Percentiles rank a stretch among this genome's conserved stretches.
phyloP scores from a whole-genome alignment of 2,797 vertebrate species.

The Manis crassicaudata region DNA sequence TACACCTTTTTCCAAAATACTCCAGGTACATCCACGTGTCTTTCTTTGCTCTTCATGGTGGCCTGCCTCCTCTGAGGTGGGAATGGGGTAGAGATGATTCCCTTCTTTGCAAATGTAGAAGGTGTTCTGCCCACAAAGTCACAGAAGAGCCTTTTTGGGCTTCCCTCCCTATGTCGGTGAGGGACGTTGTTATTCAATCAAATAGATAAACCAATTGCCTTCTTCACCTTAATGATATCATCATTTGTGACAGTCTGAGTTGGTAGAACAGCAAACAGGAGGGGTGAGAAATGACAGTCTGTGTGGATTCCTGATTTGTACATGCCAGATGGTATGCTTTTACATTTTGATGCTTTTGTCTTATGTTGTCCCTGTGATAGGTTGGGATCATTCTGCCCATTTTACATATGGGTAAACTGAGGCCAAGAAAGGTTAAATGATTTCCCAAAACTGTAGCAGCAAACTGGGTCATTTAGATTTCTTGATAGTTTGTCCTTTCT shows the following conservation, averaged over 20 bases:
- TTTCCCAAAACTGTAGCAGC: slow-evolving; percentile 34
- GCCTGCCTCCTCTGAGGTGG: slow-evolving; percentile 21
- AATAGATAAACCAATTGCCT: slow-evolving; percentile 7
- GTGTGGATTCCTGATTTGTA: slow-evolving; percentile 44
- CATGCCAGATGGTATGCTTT: slow-evolving; percentile 33
- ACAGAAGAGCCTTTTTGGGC: slow-evolving; percentile 51
- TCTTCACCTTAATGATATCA: slow-evolving; percentile 53
- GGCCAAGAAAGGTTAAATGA: not conserved
- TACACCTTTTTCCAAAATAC: slow-evolving; percentile 40
- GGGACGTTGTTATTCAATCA: slow-evolving; percentile 17
- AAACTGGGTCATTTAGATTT: slow-evolving; percentile 10
- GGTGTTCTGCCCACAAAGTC: slow-evolving; percentile 54
- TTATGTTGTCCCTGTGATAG: not conserved
- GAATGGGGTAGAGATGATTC: not conserved
- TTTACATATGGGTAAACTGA: slow-evolving; percentile 43
- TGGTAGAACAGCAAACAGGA: slow-evolving; percentile 53
- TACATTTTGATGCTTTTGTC: slow-evolving; percentile 40
- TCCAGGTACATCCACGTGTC: not conserved
- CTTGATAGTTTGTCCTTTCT: slow-evolving; percentile 30
- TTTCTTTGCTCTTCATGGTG: slow-evolving; percentile 48
- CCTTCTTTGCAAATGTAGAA: slow-evolving; percentile 1
- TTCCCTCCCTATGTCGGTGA: slow-evolving; percentile 31
- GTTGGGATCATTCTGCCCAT: slow-evolving; percentile 46
- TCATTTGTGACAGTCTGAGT: slow-evolving; percentile 48
- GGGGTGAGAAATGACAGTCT: slow-evolving; percentile 47